phyloP scores from a whole-genome alignment of 2,888 invertebrate genomes.

The Halictus quadricinctus region DNA sequence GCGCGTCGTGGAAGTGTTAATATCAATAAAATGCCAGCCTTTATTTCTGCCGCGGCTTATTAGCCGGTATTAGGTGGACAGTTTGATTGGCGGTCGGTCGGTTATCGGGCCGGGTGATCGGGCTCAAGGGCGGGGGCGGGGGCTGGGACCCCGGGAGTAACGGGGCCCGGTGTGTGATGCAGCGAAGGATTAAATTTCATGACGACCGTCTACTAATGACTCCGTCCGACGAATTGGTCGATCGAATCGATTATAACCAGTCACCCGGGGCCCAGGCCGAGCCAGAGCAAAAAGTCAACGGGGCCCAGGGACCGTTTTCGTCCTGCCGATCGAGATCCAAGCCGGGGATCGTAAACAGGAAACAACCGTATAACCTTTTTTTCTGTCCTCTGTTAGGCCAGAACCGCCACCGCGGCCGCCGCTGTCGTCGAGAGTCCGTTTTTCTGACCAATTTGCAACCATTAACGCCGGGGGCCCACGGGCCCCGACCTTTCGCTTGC shows the following conservation, averaged over 20 bases:
- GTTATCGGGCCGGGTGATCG: conserved; percentile 52
- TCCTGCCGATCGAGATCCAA: conserved; percentile 36
- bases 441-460: conserved; percentile 77
- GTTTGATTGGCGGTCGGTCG: conserved; percentile 50
- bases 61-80: conserved; percentile 59
- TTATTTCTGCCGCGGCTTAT: conserved; percentile 50
- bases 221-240: conserved; percentile 69
- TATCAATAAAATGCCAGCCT: conserved; percentile 48
- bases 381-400: background rate
- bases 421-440: conserved; percentile 55
- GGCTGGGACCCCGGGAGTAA: background rate
- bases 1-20: conserved; percentile 36
- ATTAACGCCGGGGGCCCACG: conserved; percentile 67
- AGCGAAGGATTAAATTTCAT: conserved; percentile 68
- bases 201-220: conserved; percentile 66
- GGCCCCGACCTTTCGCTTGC: conserved; percentile 60
- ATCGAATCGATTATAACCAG: conserved; percentile 71
- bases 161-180: conserved; percentile 43
- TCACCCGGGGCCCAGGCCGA: conserved; percentile 31
- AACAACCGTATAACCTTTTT: conserved; percentile 45
- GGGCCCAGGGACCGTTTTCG: conserved; percentile 22
- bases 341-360: conserved; percentile 62
- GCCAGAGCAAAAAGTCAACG: background rate
- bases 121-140: background rate
- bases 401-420: background rate